Evolutionary conservation across 64 coral and sea anemone genomes (phyloP), one percentile per base, ranked within the genome.

Genomic region (Montipora sp.): DNA sequence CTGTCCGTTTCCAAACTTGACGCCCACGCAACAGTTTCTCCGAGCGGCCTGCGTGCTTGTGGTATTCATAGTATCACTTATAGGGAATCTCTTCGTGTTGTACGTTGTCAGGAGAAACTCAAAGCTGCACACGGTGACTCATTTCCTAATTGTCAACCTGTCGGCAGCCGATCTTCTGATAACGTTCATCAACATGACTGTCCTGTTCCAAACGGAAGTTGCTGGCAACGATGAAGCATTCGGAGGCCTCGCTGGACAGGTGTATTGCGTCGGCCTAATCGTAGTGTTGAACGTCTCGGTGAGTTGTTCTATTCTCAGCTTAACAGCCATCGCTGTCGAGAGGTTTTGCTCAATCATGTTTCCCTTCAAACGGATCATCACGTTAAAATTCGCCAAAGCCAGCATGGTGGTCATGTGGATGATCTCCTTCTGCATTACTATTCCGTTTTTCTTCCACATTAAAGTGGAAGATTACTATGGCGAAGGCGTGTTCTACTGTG

Each of bases 361-460:
- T 73, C 91, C 91, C 4, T 88, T 93, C 19, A 93, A 93, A 48
- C 51, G 66, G 50, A 36, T 93, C 6, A 88, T 93, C 11, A 93
- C 91, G 1, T 59, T 93, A 12, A 23, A 4, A 50, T 47, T 44
- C 50, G 91, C 84, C 7, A 93, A 88, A 51, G 59, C 16, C 3
- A 88, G 88, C 0, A 14, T 93, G 76, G 22, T 80, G 2, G 10
- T 27, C 8, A 94, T 89, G 16, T 94, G 85, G 86, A 5, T 89
- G 1, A 11, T 8, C 15, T 94, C 92, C 9, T 51, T 94, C 14
- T 47, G 58, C 6, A 75, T 88, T 13, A 48, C 78, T 0, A 36
- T 88, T 22, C 92, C 92, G 7, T 75, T 94, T 44, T 74, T 94
- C 14, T 79, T 82, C 77, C 49, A 81, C 9, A 53, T 58, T 0